phyloP scores from a whole-genome alignment of 2,113 vertebrate genomes.

The Oryctolagus cuniculus region DNA sequence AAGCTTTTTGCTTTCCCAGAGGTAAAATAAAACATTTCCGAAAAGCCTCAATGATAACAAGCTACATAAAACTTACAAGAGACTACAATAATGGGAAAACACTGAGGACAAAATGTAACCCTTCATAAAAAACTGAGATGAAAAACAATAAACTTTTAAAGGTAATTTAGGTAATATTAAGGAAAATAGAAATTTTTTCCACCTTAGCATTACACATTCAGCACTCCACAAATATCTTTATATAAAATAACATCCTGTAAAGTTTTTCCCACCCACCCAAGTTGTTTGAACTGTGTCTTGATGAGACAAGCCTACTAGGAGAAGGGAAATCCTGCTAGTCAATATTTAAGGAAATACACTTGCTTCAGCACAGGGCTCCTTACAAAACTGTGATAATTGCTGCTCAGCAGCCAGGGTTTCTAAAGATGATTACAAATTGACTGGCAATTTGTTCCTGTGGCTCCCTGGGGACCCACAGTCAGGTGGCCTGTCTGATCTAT shows the following conservation, averaged over 20 bases:
- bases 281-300: not conserved
- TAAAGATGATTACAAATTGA: slow-evolving; percentile 8
- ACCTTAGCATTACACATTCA: not conserved
- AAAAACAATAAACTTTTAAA: slow-evolving; percentile 9
- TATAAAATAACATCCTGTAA: not conserved
- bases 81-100: not conserved
- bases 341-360: not conserved
- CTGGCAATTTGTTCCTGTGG: slow-evolving; percentile 10
- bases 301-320: not conserved
- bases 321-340: not conserved
- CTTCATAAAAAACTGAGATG: not conserved
- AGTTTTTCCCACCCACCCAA: not conserved
- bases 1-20: slow-evolving; percentile 6
- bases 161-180: not conserved
- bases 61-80: not conserved
- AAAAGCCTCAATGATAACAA: slow-evolving; percentile 3
- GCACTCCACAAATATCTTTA: not conserved
- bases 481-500: not conserved
- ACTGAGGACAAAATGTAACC: not conserved
- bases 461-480: not conserved
- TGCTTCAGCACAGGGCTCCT: not conserved
- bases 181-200: not conserved
- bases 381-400: not conserved
- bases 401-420: not conserved
- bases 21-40: not conserved